Base-by-base conservation (phyloP, 2,888 invertebrate genomes). In the Hypolimnas misippus region DNA sequence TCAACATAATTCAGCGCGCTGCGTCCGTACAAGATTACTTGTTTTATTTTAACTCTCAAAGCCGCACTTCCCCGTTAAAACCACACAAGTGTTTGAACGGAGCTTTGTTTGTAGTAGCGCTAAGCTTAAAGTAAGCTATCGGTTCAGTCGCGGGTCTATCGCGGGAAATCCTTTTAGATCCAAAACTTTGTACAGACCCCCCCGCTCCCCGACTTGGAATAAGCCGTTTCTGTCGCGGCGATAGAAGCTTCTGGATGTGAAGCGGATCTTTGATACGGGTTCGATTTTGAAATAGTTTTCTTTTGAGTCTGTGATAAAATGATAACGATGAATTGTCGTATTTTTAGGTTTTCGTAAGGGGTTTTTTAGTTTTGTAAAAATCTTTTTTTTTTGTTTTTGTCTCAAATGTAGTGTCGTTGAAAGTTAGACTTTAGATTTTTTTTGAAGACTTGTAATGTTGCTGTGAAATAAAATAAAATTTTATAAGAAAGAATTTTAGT, bases 81-180 rank as follows among this genome's bases (percentile, higher is more conserved):
- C 63, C 57, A 19, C 17, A 61, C 50, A 35, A 72, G 70, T 68
- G 65, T 70, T 67, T 68, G 69, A 66, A 57, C 65, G 64, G 62
- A 67, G 65, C 72, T 68, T 65, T 75, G 68, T 74, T 74, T 72
- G 70, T 67, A 42, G 52, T 63, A 59, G 62, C 61, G 70, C 68
- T 70, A 56, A 67, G 61, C 55, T 54, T 61, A 57, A 54, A 58
- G 62, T 59, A 59, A 67, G 68, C 71, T 66, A 67, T 68, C 70
- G 71, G 66, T 59, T 62, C 60, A 61, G 57, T 25, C 56, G 63
- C 63, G 52, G 52, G 53, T 56, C 12, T 54, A 58, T 66, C 66
- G 61, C 53, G 59, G 69, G 59, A 67, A 71, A 77, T 76, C 74
- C 73, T 70, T 81, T 80, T 77, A 80, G 60, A 70, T 68, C 66